Base-by-base conservation (phyloP, 2,113 vertebrate species). In the Phylloscopus trochiloides region DNA sequence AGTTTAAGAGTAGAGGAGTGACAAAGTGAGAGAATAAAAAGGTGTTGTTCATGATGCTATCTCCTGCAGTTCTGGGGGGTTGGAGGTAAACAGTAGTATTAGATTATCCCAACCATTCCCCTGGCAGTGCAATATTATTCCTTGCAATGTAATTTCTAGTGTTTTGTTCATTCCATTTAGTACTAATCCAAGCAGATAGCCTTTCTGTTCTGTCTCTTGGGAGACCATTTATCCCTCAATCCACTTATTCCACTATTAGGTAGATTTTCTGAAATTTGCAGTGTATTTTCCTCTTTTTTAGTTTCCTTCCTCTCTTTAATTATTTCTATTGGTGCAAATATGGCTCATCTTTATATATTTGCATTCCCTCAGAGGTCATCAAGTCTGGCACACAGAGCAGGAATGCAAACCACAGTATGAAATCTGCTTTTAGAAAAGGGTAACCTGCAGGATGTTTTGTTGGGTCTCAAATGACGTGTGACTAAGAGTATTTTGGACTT, bases 301-400 rank as follows among this genome's bases (percentile, higher is more conserved):
- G 94, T 96, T 94, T 96, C 96, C 92, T 97, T 95, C 92, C 96
- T 92, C 48, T 97, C 78, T 95, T 97, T 96, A 97, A 97, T 97
- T 95, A 95, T 78, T 80, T 57, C 66, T 95, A 92, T 95, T 84
- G 76, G 70, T 92, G 92, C 76, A 96, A 95, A 81, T 86, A 89
- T 51, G 57, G 38, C 43, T 97, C 83, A 91, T 96, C 83, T 91
- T 95, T 92, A 71, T 36, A 16, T 42, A 92, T 89, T 94, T 89
- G 72, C 89, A 94, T 90, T 95, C 65, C 92, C 76, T 94, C 80
- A 81, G 94, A 92, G 89, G 86, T 96, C 94, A 92, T 84, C 2
- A 5, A 71, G 59, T 94, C 83, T 95, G 89, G 73, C 78, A 48
- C 28, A 84, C 18, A 87, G 65, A 82, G 32, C 77, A 88, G 71